Base-by-base conservation (phyloP, 2,888 invertebrate species). In the Tachina grossa region DNA sequence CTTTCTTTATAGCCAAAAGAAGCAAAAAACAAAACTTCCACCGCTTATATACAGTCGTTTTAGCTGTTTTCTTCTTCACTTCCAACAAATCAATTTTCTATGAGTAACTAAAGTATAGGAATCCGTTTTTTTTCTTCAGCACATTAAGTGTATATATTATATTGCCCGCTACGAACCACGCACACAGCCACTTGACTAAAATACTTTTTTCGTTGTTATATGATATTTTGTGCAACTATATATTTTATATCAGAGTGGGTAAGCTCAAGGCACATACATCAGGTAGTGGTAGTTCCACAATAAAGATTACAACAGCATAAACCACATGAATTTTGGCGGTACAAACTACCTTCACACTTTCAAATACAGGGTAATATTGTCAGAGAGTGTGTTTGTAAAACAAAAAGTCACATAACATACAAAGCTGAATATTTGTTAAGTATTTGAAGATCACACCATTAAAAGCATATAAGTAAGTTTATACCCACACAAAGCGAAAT, bases 121-220 rank as follows among this genome's bases (percentile, higher is more conserved):
- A 79, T 72, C 57, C 65, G 79, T 65, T 80, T 51, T 63, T 63
- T 31, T 63, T 31, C 41, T 63, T 79, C 10, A 80, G 57, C 65
- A 65, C 63, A 79, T 53, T 39, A 78, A 53, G 53, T 45, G 69
- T 45, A 31, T 69, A 71, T 61, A 43, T 16, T 61, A 63, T 63
- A 43, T 16, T n/a, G 55, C 45, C 16, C 71, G 41, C 16, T 41
- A 49, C 47, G 65, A 80, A 16, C 45, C 13, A 72, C 63, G 41
- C 41, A 47, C 39, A 45, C 71, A n/a, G 39, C 19, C 72, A 9
- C 55, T 75, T 65, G n/a, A 5, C 53, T 61, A 53, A 45, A 63
- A 63, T 43, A 75, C 65, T 65, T 16, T 16, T 53, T 53, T 16
- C 19, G 8, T 53, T 8, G 16, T 16, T 53, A 53, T 10, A 53